Percentiles rank a stretch among this genome's conserved stretches.
Evolutionary conservation across 2,888 invertebrate genomes (phyloP).

Genomic region (Magallana nippona): DNA sequence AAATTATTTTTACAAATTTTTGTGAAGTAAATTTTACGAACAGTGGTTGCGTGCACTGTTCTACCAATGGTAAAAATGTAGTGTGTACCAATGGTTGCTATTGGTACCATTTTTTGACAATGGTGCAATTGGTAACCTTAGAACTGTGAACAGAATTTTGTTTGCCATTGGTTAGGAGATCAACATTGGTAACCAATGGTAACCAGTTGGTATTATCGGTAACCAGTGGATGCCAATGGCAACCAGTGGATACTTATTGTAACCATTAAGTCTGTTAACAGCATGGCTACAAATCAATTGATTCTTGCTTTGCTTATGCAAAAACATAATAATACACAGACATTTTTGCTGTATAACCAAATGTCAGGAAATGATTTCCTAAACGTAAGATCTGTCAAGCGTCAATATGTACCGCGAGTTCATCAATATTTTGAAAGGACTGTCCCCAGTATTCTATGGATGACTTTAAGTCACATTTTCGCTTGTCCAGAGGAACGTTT

Average conservation of each 20-base stretch:
- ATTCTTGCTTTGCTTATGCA: not conserved
- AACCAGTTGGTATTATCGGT: no score
- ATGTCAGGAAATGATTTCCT: not conserved
- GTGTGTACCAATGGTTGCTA: not conserved
- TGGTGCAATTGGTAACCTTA: not conserved
- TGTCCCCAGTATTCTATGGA: not conserved
- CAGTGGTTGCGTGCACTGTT: no score
- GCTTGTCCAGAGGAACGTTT: no score
- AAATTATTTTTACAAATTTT: no score
- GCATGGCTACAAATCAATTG: not conserved
- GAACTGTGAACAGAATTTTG: slow-evolving; percentile 6
- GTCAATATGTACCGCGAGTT: not conserved
- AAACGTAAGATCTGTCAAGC: not conserved
- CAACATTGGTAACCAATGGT: no score
- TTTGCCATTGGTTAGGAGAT: not conserved
- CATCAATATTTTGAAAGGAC: not conserved
- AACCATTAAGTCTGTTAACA: not conserved
- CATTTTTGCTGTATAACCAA: not conserved
- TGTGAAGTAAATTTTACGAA: no score
- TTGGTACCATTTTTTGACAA: not conserved
- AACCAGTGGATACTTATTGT: not conserved
- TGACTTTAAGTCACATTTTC: no score
- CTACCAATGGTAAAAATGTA: no score
- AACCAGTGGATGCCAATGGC: slow-evolving; percentile 7
- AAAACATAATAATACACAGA: not conserved